Evolutionary conservation across 1,140 invertebrate genomes (phyloP).

Genomic region (Aricia agestis): DNA sequence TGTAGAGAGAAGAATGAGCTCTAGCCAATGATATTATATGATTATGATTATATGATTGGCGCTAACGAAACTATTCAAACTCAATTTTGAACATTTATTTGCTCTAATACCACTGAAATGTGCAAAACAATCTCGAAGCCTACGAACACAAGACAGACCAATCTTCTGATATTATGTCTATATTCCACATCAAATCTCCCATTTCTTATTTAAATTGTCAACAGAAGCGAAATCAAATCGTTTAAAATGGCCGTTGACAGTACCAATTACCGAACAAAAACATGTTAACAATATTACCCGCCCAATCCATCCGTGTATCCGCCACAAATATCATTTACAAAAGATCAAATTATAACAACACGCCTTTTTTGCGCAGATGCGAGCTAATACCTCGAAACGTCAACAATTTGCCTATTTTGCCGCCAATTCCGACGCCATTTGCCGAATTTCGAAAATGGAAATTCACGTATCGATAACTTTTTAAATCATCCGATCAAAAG

Average conservation of each 20-base stretch:
- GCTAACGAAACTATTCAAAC: no score
- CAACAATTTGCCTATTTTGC: slow-evolving; percentile 66
- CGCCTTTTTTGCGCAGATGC: slow-evolving; percentile 49
- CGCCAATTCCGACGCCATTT: slow-evolving; percentile 45
- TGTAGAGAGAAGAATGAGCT: no score
- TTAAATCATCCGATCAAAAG: slow-evolving; percentile 59
- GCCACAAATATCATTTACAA: slow-evolving; percentile 36
- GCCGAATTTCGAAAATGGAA: slow-evolving; percentile 40
- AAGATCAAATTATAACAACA: slow-evolving; percentile 50
- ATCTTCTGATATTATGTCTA: no score
- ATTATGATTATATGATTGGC: no score
- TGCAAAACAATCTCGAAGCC: no score
- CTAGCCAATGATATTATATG: no score
- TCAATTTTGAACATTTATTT: no score
- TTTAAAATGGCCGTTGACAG: slow-evolving; percentile 10
- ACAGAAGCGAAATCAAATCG: not conserved
- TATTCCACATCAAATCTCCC: not conserved
- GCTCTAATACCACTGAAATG: no score
- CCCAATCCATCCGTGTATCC: slow-evolving; percentile 44
- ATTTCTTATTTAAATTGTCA: not conserved
- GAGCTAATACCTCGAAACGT: slow-evolving; percentile 48
- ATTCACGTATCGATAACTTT: slow-evolving; percentile 60
- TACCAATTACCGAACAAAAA: slow-evolving; percentile 20
- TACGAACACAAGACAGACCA: no score
- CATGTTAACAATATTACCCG: slow-evolving; percentile 18